Base-by-base conservation (phyloP, 2,797 vertebrate species). In the Coracias cyanogaster region DNA sequence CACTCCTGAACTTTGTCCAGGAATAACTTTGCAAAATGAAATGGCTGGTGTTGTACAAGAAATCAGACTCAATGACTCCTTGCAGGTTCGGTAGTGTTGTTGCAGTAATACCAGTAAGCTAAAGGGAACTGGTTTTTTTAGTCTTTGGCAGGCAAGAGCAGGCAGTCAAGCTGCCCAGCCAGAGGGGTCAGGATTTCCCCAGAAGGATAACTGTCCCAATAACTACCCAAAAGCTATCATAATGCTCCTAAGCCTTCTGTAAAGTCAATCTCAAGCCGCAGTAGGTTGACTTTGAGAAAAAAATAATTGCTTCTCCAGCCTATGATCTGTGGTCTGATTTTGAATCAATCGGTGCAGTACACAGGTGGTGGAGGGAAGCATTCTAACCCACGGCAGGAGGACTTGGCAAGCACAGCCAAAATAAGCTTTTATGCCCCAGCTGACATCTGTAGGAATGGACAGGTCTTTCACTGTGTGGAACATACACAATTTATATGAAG, bases 361-460 rank as follows among this genome's bases (percentile, higher is more conserved):
- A 80, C 90, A 95, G 94, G 91, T 95, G 94, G 88, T 69, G 39
- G 91, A 95, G 92, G 71, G 84, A 79, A 82, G 82, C 1, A 0
- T 81, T 72, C 52, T 81, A 39, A 52, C 65, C 67, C 88, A 78
- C 7, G 46, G 83, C 88, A 94, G 93, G 81, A 94, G 74, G 46
- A 70, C 26, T 51, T 7, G 3, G 61, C 1, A 6, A 91, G 74
- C 3, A 4, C 69, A 95, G 95, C 91, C 95, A 96, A 95, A 94
- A 96, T 70, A 96, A 97, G 84, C 90, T 94, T 89, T 89, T 52
- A 15, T 33, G 49, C 94, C 95, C 90, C 89, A 66, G 79, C 69
- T 91, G 83, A 89, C 86, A 81, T 86, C 69, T 95, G 88, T 82
- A 88, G 86, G 93, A 94, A 92, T 35, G 69, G 78, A 76, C 55